A percentile compares a stretch with the other conserved stretches of the same genome.
These are phyloP conservation scores for Agelas oroides DNA, from an alignment of 37 sponge, comb jelly and placozoan genomes.

Conservation along the genomic window DNA sequence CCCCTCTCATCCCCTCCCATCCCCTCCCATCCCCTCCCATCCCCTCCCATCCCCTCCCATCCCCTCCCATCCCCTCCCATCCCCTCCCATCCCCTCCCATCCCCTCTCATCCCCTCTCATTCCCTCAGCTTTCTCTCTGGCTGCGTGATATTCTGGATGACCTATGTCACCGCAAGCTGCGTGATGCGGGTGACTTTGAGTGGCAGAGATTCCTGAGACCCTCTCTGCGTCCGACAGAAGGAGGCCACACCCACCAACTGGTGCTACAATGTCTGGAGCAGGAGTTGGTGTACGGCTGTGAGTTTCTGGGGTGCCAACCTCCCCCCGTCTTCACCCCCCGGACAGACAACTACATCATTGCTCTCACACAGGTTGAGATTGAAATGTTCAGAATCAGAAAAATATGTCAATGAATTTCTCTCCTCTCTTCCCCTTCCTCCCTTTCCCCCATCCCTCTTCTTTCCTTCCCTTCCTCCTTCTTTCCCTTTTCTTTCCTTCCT, in stretches of 20 bases:
- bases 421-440: too few species aligned
- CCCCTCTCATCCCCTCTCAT: neutral
- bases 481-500: too few species aligned
- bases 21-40: too few species aligned
- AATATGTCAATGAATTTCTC: too few species aligned
- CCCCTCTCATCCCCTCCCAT: too few species aligned
- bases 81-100: too few species aligned
- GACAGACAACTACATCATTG: constrained; percentile 54
- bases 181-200: constrained; percentile 87
- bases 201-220: constrained; percentile 82
- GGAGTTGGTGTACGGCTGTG: constrained; percentile 63
- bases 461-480: too few species aligned
- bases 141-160: constrained; percentile 84
- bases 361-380: constrained; percentile 68
- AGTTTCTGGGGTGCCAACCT: constrained; percentile 59
- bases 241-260: neutral
- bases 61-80: too few species aligned
- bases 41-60: too few species aligned
- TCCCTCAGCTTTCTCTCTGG: constrained; percentile 63
- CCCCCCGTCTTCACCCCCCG: constrained; percentile 69
- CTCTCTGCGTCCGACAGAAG: constrained; percentile 14
- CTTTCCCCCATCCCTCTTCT: too few species aligned
- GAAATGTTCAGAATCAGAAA: too few species aligned
- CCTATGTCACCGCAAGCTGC: constrained; percentile 74
- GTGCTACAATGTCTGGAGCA: constrained; percentile 57